A percentile compares a stretch with the other conserved stretches of the same genome.
These are phyloP conservation scores for Peromyscus nudipes DNA, from an alignment of 2,797 vertebrate species.

Conservation along the genomic window DNA sequence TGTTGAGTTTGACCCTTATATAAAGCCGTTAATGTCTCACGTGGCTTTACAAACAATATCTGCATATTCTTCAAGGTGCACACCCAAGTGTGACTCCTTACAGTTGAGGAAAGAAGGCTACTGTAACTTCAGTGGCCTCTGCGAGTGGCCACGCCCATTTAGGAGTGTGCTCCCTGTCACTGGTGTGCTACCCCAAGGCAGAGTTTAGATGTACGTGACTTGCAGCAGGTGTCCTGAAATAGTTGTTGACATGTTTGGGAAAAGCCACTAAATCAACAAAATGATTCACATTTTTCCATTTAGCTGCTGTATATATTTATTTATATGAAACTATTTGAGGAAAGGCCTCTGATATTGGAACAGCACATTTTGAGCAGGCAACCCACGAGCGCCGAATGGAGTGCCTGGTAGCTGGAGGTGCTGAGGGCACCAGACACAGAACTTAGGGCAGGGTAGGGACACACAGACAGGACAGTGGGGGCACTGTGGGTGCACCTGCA, in stretches of 20 bases:
- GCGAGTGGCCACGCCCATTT: neutral
- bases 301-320: slow-evolving; percentile 61
- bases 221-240: slow-evolving; percentile 46
- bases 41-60: neutral
- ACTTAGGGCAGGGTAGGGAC: neutral
- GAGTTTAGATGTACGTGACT: neutral
- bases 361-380: neutral
- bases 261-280: slow-evolving; percentile 67
- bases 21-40: neutral
- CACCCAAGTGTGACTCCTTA: slow-evolving; percentile 2
- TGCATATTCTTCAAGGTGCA: neutral
- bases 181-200: neutral
- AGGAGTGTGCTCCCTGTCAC: neutral
- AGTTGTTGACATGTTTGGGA: slow-evolving; percentile 59
- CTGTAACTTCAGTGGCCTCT: neutral
- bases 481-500: accelerated
- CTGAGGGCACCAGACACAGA: neutral
- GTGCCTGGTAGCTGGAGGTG: neutral
- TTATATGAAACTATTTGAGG: slow-evolving; percentile 66
- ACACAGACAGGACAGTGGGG: neutral
- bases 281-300: slow-evolving; percentile 51
- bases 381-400: neutral
- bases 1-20: neutral
- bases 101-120: neutral
- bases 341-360: slow-evolving; percentile 42